A percentile compares a stretch with the other conserved stretches of the same genome.
Conservation (phyloP, 2,113 vertebrate genomes). For the Empidonax traillii region DNA sequence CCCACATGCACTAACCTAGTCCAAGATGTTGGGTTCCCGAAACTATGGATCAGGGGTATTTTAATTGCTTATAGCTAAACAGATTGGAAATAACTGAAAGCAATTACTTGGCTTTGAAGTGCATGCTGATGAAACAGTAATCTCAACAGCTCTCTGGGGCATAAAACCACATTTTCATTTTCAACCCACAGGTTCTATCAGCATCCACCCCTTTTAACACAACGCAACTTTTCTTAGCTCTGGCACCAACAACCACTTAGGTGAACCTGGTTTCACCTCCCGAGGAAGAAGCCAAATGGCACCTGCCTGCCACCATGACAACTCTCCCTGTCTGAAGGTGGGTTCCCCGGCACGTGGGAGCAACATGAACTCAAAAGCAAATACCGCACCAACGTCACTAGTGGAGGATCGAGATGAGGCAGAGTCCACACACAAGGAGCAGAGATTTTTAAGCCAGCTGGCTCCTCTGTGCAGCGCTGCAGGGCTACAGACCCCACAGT, state of each 20-base stretch:
- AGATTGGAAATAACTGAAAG: not conserved
- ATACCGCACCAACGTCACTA: accelerated
- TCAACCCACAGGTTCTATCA: not conserved
- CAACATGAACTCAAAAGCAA: not conserved
- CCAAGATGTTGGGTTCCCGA: not conserved
- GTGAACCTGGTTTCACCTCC: not conserved
- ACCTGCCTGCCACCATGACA: not conserved
- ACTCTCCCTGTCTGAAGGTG: not conserved
- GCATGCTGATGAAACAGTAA: not conserved
- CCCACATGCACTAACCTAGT: not conserved
- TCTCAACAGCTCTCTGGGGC: not conserved
- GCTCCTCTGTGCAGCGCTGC: not conserved
- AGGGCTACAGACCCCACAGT: not conserved
- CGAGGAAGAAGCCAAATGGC: not conserved
- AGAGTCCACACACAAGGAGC: not conserved
- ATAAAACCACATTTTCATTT: not conserved
- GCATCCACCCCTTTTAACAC: not conserved
- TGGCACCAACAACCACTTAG: not conserved
- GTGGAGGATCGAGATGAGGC: not conserved
- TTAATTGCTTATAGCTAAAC: not conserved
- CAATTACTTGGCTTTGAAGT: not conserved
- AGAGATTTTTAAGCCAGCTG: not conserved
- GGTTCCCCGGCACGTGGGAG: not conserved
- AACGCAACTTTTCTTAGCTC: not conserved
- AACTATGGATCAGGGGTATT: not conserved